Evolutionary conservation across 2,113 vertebrate genomes (phyloP), one percentile per base, ranked within the genome.

Genomic region (Hippocampus zosterae): DNA sequence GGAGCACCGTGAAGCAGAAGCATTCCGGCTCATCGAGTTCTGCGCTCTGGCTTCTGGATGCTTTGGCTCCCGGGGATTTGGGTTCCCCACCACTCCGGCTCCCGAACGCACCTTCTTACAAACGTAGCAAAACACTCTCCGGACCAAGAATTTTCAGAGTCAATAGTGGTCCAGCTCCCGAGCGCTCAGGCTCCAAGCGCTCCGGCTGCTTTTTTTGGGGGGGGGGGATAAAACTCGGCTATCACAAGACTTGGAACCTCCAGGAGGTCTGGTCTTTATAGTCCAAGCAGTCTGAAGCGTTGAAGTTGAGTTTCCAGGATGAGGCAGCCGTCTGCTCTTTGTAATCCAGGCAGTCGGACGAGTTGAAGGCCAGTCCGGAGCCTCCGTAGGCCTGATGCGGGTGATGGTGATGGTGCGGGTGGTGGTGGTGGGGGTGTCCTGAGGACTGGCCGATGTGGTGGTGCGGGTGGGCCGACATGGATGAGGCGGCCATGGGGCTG

Each of bases 181-280:
- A 18, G 46, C 5, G 46, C 13, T 48, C 4, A 4, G 50, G 50
- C 46, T 16, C 15, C 46, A 50, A 21, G 16, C 48, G 46, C 16
- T 50, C 16, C 46, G 18, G 46, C 46, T 19, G 18, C 48, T 50
- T 50, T 50, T 18, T 5, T 50, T 18, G 1, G 6, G 57, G 65
- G 61, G 10, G 23, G 44, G 11, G 11, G 33, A 44, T 1, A 10
- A 61, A 59, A 70, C 67, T 65, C 79, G 70, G 70, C 11, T 82
- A 92, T 98, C 95, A 99, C 94, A 98, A 95, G 86, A 98, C 96
- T 90, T 99, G 97, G 92, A 98, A 99, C 93, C 96, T 95, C 97
- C 97, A 98, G 66, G 96, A 96, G 11, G 95, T 92, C 93, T 98
- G 97, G 91, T 99, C 97, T 90, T 99, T 98, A 93, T 99, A 99